Percentiles rank a stretch among this genome's conserved stretches.
phyloP scores from a whole-genome alignment of 2,113 vertebrate genomes.

The Nerophis ophidion region DNA sequence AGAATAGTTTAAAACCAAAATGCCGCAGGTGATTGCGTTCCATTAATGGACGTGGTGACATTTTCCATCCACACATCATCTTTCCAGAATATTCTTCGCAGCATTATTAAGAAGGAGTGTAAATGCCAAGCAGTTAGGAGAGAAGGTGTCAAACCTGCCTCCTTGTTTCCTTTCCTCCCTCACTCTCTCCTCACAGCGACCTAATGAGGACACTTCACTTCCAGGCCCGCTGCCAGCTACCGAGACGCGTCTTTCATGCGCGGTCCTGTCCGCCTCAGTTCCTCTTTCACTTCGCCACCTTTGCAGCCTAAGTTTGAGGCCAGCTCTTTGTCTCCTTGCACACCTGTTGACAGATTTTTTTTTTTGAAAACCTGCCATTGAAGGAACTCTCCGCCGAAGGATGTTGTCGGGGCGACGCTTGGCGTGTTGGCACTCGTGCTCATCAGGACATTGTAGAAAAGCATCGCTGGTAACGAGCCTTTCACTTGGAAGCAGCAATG shows the following conservation, averaged over 20 bases:
- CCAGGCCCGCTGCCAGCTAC: neutral
- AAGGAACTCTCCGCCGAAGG: neutral
- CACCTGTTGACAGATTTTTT: constrained; percentile 3
- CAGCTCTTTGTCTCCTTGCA: neutral
- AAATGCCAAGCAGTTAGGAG: neutral
- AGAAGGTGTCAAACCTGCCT: neutral
- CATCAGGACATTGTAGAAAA: no score
- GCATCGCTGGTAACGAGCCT: no score
- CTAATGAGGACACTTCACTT: neutral
- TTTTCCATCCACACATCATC: no score
- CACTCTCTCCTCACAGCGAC: neutral
- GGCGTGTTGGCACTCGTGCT: constrained; percentile 2
- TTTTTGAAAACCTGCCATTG: neutral
- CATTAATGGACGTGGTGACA: no score
- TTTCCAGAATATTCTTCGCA: no score
- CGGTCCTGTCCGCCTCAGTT: neutral
- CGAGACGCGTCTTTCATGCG: neutral
- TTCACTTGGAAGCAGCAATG: no score
- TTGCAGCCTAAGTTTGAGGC: neutral
- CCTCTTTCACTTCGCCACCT: neutral
- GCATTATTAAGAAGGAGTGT: no score
- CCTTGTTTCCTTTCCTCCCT: neutral
- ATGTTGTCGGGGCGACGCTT: neutral
- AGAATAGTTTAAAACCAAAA: no score
- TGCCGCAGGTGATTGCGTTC: no score